Percentiles rank a stretch among this genome's conserved stretches.
These are phyloP conservation scores for Trogon melanurus DNA, from an alignment of 2,113 vertebrate genomes.

Conservation along the genomic window DNA sequence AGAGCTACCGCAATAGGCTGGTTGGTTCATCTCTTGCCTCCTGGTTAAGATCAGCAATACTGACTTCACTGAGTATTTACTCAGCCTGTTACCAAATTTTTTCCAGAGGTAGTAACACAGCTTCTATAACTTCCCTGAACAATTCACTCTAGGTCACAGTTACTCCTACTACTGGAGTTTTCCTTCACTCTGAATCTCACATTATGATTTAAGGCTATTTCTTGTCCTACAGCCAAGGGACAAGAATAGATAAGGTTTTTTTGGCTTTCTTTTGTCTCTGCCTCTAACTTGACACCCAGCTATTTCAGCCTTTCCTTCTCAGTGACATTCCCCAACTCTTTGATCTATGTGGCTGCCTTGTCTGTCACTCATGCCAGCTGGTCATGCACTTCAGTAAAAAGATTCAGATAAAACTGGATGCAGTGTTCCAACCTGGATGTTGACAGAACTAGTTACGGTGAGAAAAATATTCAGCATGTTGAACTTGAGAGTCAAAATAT, in stretches of 20 bases:
- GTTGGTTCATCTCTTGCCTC: not conserved
- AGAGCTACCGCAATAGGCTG: not conserved
- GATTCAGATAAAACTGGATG: not conserved
- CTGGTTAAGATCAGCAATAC: not conserved
- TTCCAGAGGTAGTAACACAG: not conserved
- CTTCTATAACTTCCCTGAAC: not conserved
- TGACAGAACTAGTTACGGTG: not conserved
- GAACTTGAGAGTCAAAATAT: not conserved
- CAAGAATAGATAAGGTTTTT: not conserved
- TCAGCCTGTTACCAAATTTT: not conserved
- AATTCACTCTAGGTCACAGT: not conserved
- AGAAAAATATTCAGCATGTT: not conserved
- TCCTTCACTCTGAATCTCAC: not conserved
- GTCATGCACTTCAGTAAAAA: not conserved
- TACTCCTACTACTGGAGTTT: not conserved
- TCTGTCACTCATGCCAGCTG: not conserved
- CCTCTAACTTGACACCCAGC: not conserved
- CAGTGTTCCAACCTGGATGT: not conserved
- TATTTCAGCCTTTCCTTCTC: not conserved
- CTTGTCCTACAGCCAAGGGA: not conserved
- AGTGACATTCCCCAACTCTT: not conserved
- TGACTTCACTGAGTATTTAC: not conserved
- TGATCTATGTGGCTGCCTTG: not conserved
- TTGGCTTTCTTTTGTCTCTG: not conserved
- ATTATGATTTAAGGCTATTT: not conserved